Percentiles rank a stretch among this genome's conserved stretches.
Evolutionary conservation across 2,888 invertebrate genomes (phyloP).

Genomic region (Entomobrya multifasciata): DNA sequence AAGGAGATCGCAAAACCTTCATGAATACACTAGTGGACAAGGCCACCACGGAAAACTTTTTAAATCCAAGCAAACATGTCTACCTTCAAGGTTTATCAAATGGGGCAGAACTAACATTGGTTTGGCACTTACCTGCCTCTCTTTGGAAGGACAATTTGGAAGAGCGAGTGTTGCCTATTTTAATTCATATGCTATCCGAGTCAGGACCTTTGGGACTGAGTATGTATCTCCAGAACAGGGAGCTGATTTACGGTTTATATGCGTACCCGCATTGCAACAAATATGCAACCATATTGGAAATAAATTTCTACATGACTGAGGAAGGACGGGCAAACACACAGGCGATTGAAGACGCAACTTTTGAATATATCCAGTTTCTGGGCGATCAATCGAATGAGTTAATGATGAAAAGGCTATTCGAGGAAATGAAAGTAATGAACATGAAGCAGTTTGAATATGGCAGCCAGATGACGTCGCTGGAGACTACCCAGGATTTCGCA

Average conservation of each 20-base stretch:
- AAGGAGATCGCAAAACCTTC: conserved; percentile 10
- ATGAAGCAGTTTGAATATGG: not conserved
- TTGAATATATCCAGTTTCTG: not conserved
- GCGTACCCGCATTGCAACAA: too few species aligned
- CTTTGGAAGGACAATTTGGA: not conserved
- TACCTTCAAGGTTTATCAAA: not conserved
- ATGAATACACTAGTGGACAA: not conserved
- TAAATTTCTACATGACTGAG: not conserved
- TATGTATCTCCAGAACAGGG: not conserved
- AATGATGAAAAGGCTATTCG: not conserved
- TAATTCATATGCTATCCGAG: not conserved
- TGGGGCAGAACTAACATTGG: not conserved
- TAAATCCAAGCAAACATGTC: not conserved
- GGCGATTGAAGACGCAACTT: not conserved
- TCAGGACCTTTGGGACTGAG: not conserved
- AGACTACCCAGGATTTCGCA: not conserved
- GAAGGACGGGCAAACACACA: not conserved
- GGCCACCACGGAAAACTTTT: not conserved
- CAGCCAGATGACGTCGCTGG: not conserved
- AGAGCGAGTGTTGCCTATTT: not conserved
- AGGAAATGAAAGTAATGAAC: conserved; percentile 1
- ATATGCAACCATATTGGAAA: not conserved
- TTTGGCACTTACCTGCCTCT: not conserved
- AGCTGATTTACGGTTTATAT: not conserved
- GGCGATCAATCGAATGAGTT: not conserved